Evolutionary conservation across 2,888 invertebrate genomes (phyloP).

Genomic region (Synanthedon myopaeformis): DNA sequence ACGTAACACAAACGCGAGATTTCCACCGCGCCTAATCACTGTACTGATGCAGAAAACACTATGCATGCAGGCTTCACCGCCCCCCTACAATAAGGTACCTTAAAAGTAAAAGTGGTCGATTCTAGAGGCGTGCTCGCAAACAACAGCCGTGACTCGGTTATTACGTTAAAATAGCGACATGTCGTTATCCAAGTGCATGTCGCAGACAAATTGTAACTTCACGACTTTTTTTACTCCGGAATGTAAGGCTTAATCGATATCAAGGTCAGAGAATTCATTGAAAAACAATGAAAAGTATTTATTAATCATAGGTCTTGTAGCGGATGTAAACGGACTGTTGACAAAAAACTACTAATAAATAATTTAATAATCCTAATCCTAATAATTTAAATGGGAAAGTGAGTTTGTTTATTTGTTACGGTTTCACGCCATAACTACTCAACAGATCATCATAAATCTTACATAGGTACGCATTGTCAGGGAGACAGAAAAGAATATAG

Average conservation of each 20-base stretch:
- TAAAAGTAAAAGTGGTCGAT: slow-evolving; percentile 60
- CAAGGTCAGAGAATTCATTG: slow-evolving; percentile 21
- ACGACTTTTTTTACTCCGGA: slow-evolving; percentile 19
- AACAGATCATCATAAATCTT: no score
- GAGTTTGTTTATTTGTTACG: no score
- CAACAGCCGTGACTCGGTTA: slow-evolving; percentile 33
- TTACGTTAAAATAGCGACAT: slow-evolving; percentile 14
- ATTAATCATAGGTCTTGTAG: no score
- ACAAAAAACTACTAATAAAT: no score
- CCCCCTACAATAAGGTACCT: slow-evolving; percentile 38
- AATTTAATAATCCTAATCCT: no score
- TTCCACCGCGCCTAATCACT: slow-evolving; percentile 30
- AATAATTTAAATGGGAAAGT: no score
- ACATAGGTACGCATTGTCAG: no score
- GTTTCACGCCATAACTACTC: no score
- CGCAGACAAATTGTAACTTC: slow-evolving; percentile 18
- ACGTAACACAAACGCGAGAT: slow-evolving; percentile 20
- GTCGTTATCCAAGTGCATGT: slow-evolving; percentile 32
- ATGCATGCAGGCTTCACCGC: slow-evolving; percentile 11
- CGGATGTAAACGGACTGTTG: no score
- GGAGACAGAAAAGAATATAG: no score
- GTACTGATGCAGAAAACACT: slow-evolving; percentile 11
- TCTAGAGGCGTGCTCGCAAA: slow-evolving; percentile 45
- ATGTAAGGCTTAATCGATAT: slow-evolving; percentile 14
- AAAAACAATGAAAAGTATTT: no score